Percentiles rank a stretch among this genome's conserved stretches.
These are phyloP conservation scores for Dicroscelio sp. DNA, from an alignment of 2,888 invertebrate species.

Conservation along the genomic window DNA sequence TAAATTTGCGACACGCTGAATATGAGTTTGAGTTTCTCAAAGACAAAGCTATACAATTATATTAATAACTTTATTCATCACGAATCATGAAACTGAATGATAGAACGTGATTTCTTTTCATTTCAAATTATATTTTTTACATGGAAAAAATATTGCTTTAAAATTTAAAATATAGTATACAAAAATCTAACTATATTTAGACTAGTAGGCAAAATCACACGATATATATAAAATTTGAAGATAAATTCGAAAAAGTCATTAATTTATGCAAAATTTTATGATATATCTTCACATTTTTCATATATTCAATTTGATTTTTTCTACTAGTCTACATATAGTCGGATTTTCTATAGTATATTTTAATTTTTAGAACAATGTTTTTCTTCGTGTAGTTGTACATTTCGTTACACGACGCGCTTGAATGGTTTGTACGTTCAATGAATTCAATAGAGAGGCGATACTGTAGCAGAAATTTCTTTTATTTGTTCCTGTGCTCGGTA, in stretches of 20 bases:
- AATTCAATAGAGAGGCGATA: slow-evolving; percentile 75
- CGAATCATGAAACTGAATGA: slow-evolving; percentile 50
- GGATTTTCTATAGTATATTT: no score
- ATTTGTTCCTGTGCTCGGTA: slow-evolving; percentile 72
- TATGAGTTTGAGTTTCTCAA: background rate
- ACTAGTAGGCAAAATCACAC: no score
- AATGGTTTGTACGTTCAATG: slow-evolving; percentile 68
- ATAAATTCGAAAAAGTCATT: no score
- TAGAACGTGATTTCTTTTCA: slow-evolving; percentile 61
- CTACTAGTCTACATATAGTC: no score
- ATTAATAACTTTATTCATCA: slow-evolving; percentile 56
- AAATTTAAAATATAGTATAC: no score
- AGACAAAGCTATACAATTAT: slow-evolving; percentile 37
- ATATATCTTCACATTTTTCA: no score
- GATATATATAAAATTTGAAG: no score
- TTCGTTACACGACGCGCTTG: slow-evolving; percentile 71
- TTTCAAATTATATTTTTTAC: slow-evolving; percentile 63
- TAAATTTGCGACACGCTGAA: background rate
- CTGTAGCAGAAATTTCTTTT: slow-evolving; percentile 70
- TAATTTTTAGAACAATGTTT: no score
- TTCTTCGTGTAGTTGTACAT: slow-evolving; percentile 67
- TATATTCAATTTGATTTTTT: no score
- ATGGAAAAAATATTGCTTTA: no score
- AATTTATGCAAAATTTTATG: no score
- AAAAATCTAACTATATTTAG: no score